phyloP scores from a whole-genome alignment of 2,113 vertebrate species.

The Melanotaenia duboulayi region DNA sequence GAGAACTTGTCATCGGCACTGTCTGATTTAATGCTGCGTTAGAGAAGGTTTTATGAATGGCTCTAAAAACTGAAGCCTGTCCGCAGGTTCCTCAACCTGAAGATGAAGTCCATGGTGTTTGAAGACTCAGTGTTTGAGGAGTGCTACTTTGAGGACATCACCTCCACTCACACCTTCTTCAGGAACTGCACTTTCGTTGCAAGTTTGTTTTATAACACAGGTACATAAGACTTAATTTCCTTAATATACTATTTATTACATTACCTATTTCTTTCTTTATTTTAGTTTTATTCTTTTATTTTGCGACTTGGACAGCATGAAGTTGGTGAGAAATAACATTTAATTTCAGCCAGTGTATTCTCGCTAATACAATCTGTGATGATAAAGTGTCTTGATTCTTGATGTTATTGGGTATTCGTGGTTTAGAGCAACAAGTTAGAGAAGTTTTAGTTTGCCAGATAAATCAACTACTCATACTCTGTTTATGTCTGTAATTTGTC shows the following conservation, averaged over 20 bases:
- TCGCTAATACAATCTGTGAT: no score
- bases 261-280: no score
- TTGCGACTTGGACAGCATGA: no score
- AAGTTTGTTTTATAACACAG: constrained; percentile 96
- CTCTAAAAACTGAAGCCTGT: neutral
- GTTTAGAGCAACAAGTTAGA: neutral
- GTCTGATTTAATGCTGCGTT: neutral
- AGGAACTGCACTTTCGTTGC: constrained; percentile 95
- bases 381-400: no score
- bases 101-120: constrained; percentile 96
- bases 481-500: no score
- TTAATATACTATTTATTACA: no score
- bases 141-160: constrained; percentile 97
- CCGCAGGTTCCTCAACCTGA: constrained; percentile 92
- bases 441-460: neutral
- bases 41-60: neutral
- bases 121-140: constrained; percentile 96
- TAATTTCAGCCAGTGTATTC: no score
- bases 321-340: no score
- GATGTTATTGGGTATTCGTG: neutral
- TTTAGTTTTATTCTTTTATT: no score
- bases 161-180: constrained; percentile 96
- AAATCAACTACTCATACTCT: no score
- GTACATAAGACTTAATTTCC: constrained; percentile 66
- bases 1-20: neutral